Conservation (phyloP, 2,888 invertebrate genomes). For the Ischnura elegans region DNA sequence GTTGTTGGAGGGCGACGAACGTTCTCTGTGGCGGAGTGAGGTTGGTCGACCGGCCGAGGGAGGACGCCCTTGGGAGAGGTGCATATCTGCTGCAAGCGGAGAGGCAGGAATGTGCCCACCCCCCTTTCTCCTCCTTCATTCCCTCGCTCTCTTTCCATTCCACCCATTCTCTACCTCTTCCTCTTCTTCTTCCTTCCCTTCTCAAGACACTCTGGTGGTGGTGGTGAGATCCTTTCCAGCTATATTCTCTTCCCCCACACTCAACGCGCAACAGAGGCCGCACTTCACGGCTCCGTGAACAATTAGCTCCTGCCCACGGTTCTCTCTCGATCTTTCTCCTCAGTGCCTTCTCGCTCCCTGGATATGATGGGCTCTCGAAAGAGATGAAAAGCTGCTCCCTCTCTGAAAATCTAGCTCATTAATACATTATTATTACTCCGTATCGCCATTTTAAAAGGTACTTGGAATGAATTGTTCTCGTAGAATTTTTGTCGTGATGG, state of each 20-base stretch:
- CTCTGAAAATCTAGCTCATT: neutral
- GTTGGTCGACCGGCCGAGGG: constrained; percentile 13
- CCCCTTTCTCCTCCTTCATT: neutral
- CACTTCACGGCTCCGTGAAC: neutral
- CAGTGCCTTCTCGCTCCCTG: neutral
- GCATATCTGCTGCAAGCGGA: neutral
- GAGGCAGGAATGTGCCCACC: neutral
- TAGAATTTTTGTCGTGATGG: too few species aligned
- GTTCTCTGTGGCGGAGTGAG: neutral
- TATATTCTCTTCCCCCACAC: neutral
- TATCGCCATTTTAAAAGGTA: too few species aligned
- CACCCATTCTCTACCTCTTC: neutral
- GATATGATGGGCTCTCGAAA: neutral
- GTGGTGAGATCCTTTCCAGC: too few species aligned
- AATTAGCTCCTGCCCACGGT: neutral
- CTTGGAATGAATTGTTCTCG: neutral
- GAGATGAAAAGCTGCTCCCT: too few species aligned
- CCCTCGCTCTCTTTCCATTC: neutral
- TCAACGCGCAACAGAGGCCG: neutral
- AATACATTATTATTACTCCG: neutral
- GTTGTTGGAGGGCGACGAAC: neutral
- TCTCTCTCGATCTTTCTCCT: neutral
- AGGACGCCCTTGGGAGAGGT: neutral
- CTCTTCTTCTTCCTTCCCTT: neutral
- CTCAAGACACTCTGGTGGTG: neutral